Base-by-base conservation (phyloP, 1,140 invertebrate species). In the Drosophila kohkoa region DNA sequence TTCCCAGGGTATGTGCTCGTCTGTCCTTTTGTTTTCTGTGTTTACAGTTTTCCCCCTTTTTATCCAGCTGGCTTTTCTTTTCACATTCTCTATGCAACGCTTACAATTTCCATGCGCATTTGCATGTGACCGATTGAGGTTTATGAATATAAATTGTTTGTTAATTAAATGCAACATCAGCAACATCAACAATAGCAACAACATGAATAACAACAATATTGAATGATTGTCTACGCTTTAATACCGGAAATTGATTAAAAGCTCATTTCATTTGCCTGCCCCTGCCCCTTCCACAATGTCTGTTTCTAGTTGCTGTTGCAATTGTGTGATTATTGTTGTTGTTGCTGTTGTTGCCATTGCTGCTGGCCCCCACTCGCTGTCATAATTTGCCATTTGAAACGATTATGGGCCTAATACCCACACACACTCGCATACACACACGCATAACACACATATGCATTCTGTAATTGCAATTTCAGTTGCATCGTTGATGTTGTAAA, bases 131-230 rank as follows among this genome's bases (percentile, higher is more conserved):
- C 81, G 86, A 85, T 85, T 90, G 86, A 70, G 81, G 85, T 75
- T 89, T 89, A 89, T 89, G 85, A 89, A 90, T 89, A 89, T 89
- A 89, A 89, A 89, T 89, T 89, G 86, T 89, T 85, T 85, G 86
- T 89, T 89, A 89, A 89, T 89, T 89, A 89, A 89, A 85, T 79
- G 66, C 85, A 89, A 81, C 78, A 87, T 80, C 82, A 78, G 66
- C 65, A 73, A 59, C 74, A 73, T 57, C 79, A 66, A 69, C 79
- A 67, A 57, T 55, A 48, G 11, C 52, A 66, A 68, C 64, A 54
- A 51, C 52, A 62, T 57, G 35, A 20, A 52, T 68, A 52, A 41
- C 48, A 63, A 67, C 58, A 55, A 59, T 30, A 51, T 66, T 79
- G 81, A 68, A 76, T 77, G 80, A 60, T 83, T 88, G 77, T 66